Evolutionary conservation across 2,797 vertebrate species (phyloP), one percentile per base, ranked within the genome.

Genomic region (Hemitrygon akajei): DNA sequence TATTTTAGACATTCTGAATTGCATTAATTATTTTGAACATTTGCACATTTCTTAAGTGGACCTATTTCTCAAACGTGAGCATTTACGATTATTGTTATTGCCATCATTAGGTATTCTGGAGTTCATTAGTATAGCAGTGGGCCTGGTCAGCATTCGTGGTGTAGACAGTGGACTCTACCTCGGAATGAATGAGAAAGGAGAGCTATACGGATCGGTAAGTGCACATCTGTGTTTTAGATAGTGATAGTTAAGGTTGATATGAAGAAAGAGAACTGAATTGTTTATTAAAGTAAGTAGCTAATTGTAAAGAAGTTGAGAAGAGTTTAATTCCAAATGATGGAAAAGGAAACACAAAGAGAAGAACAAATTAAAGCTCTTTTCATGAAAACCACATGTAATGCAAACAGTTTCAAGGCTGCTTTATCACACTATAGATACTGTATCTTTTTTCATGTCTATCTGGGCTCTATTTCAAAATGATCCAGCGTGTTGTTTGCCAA

Each of bases 41-140:
- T 92, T 92, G 37, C 40, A 56, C 37, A 91, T 37, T 92, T 47
- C 75, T 92, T 30, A 58, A 37, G 1, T 25, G 25, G 66, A 11
- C 76, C 63, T 47, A 47, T 58, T 76, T 75, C 40, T 66, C 16
- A 56, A 18, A 16, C 66, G 16, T 0, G 25, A 27, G 37, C 40
- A 30, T 58, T 93, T 76, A 73, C 92, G 89, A 92, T 92, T 93
- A 73, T 93, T 92, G 37, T 69, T 71, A 40, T 58, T 93, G 40
- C 76, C 47, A 58, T 47, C 71, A 93, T 0, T 93, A 99, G 99
- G 98, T 96, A 99, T 99, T 96, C 97, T 99, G 97, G 99, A 99
- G 97, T 99, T 99, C 96, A 99, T 99, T 97, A 99, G 99, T 96
- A 98, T 99, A 95, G 99, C 99, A 94, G 98, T 99, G 94, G 98